Percentiles rank a stretch among this genome's conserved stretches.
These are phyloP conservation scores for Anoplopoma fimbria DNA, from an alignment of 2,113 vertebrate genomes.

Conservation along the genomic window DNA sequence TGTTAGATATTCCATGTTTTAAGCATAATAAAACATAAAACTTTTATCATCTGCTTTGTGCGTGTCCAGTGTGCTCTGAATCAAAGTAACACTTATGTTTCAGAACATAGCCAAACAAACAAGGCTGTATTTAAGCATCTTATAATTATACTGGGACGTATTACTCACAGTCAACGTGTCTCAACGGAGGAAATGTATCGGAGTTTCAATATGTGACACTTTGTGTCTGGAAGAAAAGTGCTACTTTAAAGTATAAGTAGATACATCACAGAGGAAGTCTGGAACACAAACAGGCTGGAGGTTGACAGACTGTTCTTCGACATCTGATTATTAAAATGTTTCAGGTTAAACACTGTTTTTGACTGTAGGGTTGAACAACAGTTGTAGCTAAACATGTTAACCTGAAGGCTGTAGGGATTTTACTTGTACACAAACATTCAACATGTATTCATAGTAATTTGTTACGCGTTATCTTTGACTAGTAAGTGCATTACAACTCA, in stretches of 20 bases:
- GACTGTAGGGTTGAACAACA: not conserved
- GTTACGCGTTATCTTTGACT: not conserved
- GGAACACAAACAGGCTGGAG: slow-evolving; percentile 5
- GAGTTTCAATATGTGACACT: slow-evolving; percentile 7
- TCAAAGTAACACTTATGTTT: not conserved
- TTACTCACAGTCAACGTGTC: no score
- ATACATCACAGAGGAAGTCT: slow-evolving; percentile 44
- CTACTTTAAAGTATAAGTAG: slow-evolving; percentile 32
- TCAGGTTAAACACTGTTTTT: slow-evolving; percentile 17
- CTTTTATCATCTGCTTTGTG: no score
- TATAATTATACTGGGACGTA: not conserved
- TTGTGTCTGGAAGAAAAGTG: slow-evolving; percentile 22
- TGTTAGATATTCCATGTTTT: no score
- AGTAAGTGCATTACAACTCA: not conserved
- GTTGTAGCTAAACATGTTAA: not conserved
- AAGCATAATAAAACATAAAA: no score
- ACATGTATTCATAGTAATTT: not conserved
- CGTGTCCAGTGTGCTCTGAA: not conserved
- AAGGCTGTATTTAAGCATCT: not conserved
- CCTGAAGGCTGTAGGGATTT: not conserved
- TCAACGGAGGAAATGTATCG: slow-evolving; percentile 17
- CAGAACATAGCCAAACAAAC: not conserved
- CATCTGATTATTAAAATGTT: slow-evolving; percentile 37
- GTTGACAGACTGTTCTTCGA: not conserved
- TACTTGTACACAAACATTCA: not conserved